Base-by-base conservation (phyloP, 2,888 invertebrate genomes). In the Yponomeuta malinellus region DNA sequence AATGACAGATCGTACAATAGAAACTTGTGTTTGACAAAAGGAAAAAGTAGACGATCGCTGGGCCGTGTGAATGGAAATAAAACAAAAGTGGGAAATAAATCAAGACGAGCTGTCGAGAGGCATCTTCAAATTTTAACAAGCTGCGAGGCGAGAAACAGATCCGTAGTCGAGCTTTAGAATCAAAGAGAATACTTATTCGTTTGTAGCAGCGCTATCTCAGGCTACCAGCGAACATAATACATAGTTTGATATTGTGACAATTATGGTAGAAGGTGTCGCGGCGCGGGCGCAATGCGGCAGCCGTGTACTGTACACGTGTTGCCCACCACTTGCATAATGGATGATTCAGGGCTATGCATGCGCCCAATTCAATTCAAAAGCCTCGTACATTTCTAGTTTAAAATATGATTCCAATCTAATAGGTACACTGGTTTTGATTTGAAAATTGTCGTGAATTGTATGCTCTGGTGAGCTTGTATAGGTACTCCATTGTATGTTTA, bases 221-320 rank as follows among this genome's bases (percentile, higher is more conserved):
- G 48, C 48, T 9, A 29, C 8, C 52, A 15, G 52, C 52, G 52
- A 65, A 48, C 37, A 65, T 64, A 48, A 70, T 63, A 63, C 68
- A 48, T 52, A 23, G 83, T 83, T 81, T 83, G 82, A 83, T 84
- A 83, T 85, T 80, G 85, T 79, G 83, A 89, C 89, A 89, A 90
- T 90, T 90, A 89, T 88, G 87, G 89, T 81, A 79, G 82, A 79
- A 90, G 89, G 88, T 90, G 90, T 89, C 85, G 86, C 78, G 77
- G 78, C 78, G 78, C 79, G 80, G 79, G 80, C 15, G 59, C 69
- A 48, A 52, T 52, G 31, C 23, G 31, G 31, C n/a, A 29, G 15
- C 65, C 12, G 31, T 65, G 29, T 65, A 31, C 43, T 31, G 63
- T 83, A 91, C 90, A 90, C 89, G 88, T 90, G 90, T 90, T 86